Base-by-base conservation (phyloP, 1,140 invertebrate genomes). In the Eufriesea mexicana region DNA sequence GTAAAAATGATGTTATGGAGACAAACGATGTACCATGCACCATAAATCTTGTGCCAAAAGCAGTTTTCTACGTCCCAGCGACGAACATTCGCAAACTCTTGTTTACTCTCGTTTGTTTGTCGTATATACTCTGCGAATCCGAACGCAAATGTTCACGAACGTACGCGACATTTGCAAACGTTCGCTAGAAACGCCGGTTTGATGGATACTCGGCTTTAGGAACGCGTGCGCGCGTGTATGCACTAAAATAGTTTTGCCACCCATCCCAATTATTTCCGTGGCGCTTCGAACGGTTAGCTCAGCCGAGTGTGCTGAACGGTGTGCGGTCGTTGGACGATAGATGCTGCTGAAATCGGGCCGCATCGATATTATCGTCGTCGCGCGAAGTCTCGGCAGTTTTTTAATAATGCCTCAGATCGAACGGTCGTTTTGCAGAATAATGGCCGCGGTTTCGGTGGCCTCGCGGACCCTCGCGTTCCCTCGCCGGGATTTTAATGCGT, bases 171-270 rank as follows among this genome's bases (percentile, higher is more conserved):
- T 35, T 35, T 35, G 35, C 35, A 35, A 35, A 35, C 35, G 35
- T 35, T 35, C 35, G 35, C 1, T 35, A 35, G 35, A 35, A 35
- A 35, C 35, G 35, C n/a, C n/a, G n/a, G n/a, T 35, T 35, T 35
- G 35, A 35, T 35, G 35, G 35, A 35, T 35, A 35, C 35, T 4
- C 35, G 35, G 35, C 35, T 35, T 35, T 35, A 35, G 35, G 35
- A 35, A 35, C 35, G 35, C 35, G 71, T 25, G 16, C 51, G 42
- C 23, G 12, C 14, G 66, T 51, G 9, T 10, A 5, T 10, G 16
- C 5, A 51, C n/a, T 55, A 51, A 59, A 78, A 78, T 67, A 78
- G 35, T 59, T 78, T 57, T 47, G 35, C 62, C 25, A 45, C 14
- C n/a, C n/a, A 51, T 55, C 42, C 64, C 42, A 76, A 62, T 35